These are phyloP conservation scores for Chloroceryle amazona DNA, from an alignment of 2,797 vertebrate species.

Conservation along the genomic window DNA sequence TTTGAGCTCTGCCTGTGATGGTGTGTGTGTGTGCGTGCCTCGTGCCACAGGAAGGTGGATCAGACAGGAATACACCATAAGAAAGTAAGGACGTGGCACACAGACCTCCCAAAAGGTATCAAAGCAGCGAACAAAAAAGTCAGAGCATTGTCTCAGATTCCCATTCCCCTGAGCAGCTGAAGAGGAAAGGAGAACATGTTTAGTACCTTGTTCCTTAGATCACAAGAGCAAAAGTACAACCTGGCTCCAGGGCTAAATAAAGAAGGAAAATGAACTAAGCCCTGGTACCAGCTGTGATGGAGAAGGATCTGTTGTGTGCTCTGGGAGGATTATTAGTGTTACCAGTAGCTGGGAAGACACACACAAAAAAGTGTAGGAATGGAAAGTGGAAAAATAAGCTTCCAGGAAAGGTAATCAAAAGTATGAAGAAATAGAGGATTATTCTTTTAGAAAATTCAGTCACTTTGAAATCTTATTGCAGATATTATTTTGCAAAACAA, in stretches of 20 bases:
- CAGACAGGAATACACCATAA: fast-evolving
- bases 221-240: background rate
- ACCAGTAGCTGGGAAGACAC: background rate
- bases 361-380: background rate
- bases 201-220: conserved; percentile 37
- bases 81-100: background rate
- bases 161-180: background rate
- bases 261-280: conserved; percentile 2
- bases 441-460: background rate
- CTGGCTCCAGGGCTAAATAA: conserved; percentile 25
- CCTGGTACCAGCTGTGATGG: background rate
- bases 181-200: background rate
- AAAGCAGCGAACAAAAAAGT: conserved; percentile 1
- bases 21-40: background rate
- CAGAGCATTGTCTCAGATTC: background rate
- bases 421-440: background rate
- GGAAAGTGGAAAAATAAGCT: background rate
- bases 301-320: background rate
- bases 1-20: background rate
- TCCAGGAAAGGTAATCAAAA: background rate
- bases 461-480: background rate
- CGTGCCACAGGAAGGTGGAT: background rate
- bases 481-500: background rate
- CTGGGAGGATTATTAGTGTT: background rate
- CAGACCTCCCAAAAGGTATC: background rate